Conservation (phyloP, 2,888 invertebrate species). For the Eupithecia insigniata region DNA sequence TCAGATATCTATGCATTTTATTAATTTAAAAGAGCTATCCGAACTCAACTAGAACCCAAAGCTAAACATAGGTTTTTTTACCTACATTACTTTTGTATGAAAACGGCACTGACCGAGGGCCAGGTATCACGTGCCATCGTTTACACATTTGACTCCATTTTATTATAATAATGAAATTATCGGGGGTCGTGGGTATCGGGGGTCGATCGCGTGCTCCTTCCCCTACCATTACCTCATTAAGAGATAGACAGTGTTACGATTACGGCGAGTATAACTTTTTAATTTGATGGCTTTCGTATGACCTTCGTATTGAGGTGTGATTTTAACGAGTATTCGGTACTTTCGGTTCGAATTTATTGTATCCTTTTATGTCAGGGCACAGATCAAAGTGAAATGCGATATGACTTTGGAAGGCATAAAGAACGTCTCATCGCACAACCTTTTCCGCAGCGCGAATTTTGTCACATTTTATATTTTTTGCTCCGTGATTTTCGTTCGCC, state of each 20-base stretch:
- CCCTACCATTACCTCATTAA: slow-evolving; percentile 78
- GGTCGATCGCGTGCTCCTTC: slow-evolving; percentile 67
- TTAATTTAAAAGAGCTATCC: not conserved
- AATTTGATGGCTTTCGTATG: slow-evolving; percentile 71
- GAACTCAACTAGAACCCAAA: not conserved
- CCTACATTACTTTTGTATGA: not conserved
- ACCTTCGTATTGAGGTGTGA: slow-evolving; percentile 66
- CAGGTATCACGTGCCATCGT: slow-evolving; percentile 72
- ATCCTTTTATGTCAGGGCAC: not conserved
- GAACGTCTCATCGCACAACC: not conserved
- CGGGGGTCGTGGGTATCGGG: slow-evolving; percentile 51
- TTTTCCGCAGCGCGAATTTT: not conserved
- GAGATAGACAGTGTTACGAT: slow-evolving; percentile 63
- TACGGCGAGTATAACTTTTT: slow-evolving; percentile 73
- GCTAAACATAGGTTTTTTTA: too few species aligned
- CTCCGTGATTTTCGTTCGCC: not conserved
- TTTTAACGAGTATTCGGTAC: slow-evolving; percentile 53
- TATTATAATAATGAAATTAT: slow-evolving; percentile 82
- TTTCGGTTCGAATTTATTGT: slow-evolving; percentile 18
- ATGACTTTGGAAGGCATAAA: not conserved
- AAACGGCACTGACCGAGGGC: slow-evolving; percentile 12
- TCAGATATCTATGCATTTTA: too few species aligned
- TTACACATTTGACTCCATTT: slow-evolving; percentile 79
- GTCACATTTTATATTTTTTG: not conserved
- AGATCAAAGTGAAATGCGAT: not conserved